These are phyloP conservation scores for Chaetodon trifasciatus DNA, from an alignment of 2,797 vertebrate genomes.

Conservation along the genomic window DNA sequence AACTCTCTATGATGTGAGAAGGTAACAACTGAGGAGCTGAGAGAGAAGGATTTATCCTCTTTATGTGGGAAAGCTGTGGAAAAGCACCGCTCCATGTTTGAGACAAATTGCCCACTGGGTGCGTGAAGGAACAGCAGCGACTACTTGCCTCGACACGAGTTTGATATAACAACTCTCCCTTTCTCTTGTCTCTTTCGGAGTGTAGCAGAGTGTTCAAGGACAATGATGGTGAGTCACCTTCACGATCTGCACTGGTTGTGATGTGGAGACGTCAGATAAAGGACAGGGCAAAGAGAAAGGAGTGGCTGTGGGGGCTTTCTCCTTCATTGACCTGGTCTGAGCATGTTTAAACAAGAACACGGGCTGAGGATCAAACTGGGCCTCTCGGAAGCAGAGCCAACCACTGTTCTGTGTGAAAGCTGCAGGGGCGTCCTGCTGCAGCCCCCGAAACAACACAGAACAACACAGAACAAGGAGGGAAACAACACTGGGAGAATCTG, in stretches of 20 bases:
- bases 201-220: constrained; percentile 60
- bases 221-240: constrained; percentile 48
- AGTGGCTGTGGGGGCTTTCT: constrained; percentile 30
- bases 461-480: background rate
- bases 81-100: constrained; percentile 25
- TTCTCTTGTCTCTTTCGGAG: constrained; percentile 45
- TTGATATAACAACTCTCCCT: constrained; percentile 38
- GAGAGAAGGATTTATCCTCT: constrained; percentile 13
- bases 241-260: constrained; percentile 48
- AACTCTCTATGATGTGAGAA: background rate
- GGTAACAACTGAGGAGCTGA: background rate
- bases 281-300: constrained; percentile 15
- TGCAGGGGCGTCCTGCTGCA: background rate
- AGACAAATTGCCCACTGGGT: constrained; percentile 31
- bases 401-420: constrained; percentile 27
- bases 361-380: constrained; percentile 25
- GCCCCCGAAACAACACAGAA: background rate
- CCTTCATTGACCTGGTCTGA: constrained; percentile 50
- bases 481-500: background rate
- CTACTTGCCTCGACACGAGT: constrained; percentile 36
- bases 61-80: constrained; percentile 18
- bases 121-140: constrained; percentile 1
- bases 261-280: constrained; percentile 33
- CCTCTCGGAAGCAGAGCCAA: constrained; percentile 19
- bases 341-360: constrained; percentile 23